Percentiles rank a stretch among this genome's conserved stretches.
Evolutionary conservation across 2,888 invertebrate genomes (phyloP).

Genomic region (Pseudolycoriella hygida): DNA sequence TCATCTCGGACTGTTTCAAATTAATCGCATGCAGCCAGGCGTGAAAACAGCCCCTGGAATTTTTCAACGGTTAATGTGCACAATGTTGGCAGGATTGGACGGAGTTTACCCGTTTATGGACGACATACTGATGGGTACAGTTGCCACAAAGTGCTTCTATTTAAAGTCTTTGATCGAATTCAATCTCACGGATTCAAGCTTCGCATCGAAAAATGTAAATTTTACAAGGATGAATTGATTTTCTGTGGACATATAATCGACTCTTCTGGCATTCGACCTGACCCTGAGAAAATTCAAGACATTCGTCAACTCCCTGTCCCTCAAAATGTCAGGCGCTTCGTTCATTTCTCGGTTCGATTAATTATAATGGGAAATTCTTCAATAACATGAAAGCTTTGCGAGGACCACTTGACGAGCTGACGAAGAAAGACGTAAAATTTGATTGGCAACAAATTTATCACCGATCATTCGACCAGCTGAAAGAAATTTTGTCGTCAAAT

Average conservation of each 20-base stretch:
- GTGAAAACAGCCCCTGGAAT: constrained; percentile 9
- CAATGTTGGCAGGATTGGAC: constrained; percentile 9
- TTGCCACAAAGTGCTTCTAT: too few species aligned
- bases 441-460: constrained; percentile 2
- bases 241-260: constrained; percentile 9
- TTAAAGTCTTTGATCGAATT: too few species aligned
- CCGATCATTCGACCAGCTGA: constrained; percentile 3
- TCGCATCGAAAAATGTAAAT: constrained; percentile 10
- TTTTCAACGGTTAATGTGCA: constrained; percentile 8
- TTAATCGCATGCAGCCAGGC: constrained; percentile 4
- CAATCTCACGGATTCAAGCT: too few species aligned
- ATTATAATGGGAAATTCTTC: constrained; percentile 12
- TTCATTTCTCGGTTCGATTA: constrained; percentile 11
- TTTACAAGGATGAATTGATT: too few species aligned
- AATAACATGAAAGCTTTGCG: constrained; percentile 9
- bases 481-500: constrained; percentile 9
- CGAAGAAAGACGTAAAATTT: constrained; percentile 1
- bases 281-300: constrained; percentile 8
- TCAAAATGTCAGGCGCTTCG: constrained; percentile 11
- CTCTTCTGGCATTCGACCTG: constrained; percentile 10
- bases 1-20: constrained; percentile 6
- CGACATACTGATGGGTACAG: too few species aligned
- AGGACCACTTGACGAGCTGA: constrained; percentile 3
- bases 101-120: constrained; percentile 1
- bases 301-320: constrained; percentile 10